Evolutionary conservation across 2,797 vertebrate genomes (phyloP).

Genomic region (Cyprinella venusta): DNA sequence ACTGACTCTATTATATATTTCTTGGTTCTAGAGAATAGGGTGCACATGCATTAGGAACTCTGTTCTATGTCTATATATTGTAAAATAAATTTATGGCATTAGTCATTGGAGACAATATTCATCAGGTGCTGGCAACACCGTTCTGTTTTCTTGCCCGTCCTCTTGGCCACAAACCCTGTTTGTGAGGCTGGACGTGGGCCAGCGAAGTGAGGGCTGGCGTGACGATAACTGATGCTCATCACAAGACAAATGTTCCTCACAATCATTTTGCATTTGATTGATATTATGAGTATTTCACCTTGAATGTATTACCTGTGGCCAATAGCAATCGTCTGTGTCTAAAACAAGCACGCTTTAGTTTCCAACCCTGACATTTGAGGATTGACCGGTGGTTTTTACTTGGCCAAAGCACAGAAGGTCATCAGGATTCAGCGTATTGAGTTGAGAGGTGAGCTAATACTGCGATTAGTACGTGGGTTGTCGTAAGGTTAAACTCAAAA

Average conservation of each 20-base stretch:
- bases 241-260: slow-evolving; percentile 4
- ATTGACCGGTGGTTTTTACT: slow-evolving; percentile 1
- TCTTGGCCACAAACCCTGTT: background rate
- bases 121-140: slow-evolving; percentile 1
- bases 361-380: background rate
- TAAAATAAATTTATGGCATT: slow-evolving; percentile 4
- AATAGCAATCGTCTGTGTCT: slow-evolving; percentile 11
- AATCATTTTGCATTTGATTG: too few relatives aligned
- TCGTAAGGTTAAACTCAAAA: slow-evolving; percentile 18
- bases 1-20: background rate
- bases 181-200: background rate
- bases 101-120: background rate
- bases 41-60: background rate
- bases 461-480: slow-evolving; percentile 23
- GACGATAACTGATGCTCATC: slow-evolving; percentile 12
- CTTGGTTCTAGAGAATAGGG: background rate
- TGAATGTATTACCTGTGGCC: background rate
- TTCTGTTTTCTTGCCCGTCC: background rate
- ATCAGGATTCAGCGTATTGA: slow-evolving; percentile 10
- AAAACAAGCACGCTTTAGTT: slow-evolving; percentile 16
- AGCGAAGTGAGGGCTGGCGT: background rate
- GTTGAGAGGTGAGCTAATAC: slow-evolving; percentile 38
- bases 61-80: background rate
- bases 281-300: background rate
- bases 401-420: slow-evolving; percentile 1